These are phyloP conservation scores for Orthosia gracilis DNA, from an alignment of 2,888 invertebrate genomes.

Conservation along the genomic window DNA sequence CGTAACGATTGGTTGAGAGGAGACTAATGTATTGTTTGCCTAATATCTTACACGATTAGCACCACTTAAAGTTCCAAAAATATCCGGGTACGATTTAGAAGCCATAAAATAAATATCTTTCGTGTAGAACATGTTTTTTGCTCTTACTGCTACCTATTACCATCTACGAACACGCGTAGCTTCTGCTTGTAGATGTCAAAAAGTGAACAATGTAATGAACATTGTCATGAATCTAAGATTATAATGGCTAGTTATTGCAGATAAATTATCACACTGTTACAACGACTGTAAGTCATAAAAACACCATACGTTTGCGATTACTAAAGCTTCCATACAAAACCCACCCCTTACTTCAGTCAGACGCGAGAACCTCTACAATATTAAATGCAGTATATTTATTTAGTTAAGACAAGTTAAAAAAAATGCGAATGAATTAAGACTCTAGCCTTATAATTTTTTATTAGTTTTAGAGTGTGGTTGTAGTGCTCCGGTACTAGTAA, in stretches of 20 bases:
- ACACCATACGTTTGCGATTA: neutral
- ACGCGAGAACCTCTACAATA: neutral
- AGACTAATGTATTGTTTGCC: constrained; percentile 13
- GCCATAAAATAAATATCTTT: constrained; percentile 8
- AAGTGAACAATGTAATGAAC: too few relatives aligned
- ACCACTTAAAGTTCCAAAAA: constrained; percentile 9
- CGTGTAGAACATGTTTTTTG: neutral
- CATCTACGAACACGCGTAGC: too few relatives aligned
- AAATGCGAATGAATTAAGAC: too few relatives aligned
- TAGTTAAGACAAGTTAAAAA: neutral
- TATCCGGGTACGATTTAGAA: neutral
- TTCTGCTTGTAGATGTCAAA: too few relatives aligned
- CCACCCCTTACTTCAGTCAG: neutral
- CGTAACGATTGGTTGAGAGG: constrained; percentile 19
- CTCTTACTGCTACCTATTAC: too few relatives aligned
- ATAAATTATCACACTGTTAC: too few relatives aligned
- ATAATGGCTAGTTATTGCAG: neutral
- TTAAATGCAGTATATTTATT: neutral
- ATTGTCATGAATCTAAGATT: neutral
- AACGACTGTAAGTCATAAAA: neutral
- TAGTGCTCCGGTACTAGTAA: neutral
- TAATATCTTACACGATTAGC: constrained; percentile 17
- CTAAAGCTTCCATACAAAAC: neutral
- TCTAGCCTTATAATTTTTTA: too few relatives aligned
- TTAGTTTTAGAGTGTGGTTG: neutral